Evolutionary conservation across 1,140 invertebrate species (phyloP).

Genomic region (Macrobrachium rosenbergii): DNA sequence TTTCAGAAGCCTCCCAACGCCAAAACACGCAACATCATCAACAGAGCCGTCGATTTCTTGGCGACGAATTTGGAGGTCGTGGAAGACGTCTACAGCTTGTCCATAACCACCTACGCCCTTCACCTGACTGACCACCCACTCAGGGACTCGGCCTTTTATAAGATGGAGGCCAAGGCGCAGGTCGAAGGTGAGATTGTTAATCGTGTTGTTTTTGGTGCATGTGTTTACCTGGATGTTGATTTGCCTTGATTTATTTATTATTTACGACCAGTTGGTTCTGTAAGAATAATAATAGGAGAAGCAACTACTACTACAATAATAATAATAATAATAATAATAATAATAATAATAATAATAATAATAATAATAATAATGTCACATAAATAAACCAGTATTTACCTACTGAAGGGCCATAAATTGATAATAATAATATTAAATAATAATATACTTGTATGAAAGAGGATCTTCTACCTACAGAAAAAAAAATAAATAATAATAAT

Average conservation of each 20-base stretch:
- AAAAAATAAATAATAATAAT: too few species aligned
- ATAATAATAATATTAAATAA: background rate
- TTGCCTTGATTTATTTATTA: too few species aligned
- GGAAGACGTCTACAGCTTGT: slow-evolving; percentile 83
- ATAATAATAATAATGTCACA: background rate
- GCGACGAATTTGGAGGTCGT: slow-evolving; percentile 79
- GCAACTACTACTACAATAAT: too few species aligned
- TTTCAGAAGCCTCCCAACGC: slow-evolving; percentile 69
- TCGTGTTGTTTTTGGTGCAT: too few species aligned
- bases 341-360: too few species aligned
- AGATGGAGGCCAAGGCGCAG: slow-evolving; percentile 76
- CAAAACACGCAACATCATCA: slow-evolving; percentile 75
- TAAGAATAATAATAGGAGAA: too few species aligned
- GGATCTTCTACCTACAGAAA: background rate
- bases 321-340: too few species aligned
- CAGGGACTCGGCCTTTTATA: slow-evolving; percentile 78
- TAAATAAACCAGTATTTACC: background rate
- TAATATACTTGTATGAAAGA: background rate
- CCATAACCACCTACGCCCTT: slow-evolving; percentile 83
- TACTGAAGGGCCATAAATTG: background rate
- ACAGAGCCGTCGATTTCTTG: slow-evolving; percentile 85
- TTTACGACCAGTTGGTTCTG: too few species aligned
- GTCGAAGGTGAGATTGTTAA: slow-evolving; percentile 69
- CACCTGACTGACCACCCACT: slow-evolving; percentile 81
- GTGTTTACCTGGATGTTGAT: too few species aligned